phyloP scores from a whole-genome alignment of 2,888 invertebrate species.

The Nephrotoma appendiculata region DNA sequence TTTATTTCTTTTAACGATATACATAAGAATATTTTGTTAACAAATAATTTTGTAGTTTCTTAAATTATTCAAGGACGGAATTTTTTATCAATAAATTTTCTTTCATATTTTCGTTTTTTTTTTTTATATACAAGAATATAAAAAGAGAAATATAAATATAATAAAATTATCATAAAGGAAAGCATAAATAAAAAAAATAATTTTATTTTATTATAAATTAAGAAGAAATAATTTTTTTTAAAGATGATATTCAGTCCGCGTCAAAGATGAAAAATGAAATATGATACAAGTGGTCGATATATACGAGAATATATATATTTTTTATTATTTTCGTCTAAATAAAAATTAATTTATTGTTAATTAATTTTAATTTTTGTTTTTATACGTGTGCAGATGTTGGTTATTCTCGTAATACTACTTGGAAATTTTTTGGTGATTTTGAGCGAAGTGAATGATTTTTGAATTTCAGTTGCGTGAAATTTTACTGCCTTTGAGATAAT shows the following conservation, averaged over 20 bases:
- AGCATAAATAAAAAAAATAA: neutral
- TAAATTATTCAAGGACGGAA: neutral
- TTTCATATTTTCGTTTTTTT: neutral
- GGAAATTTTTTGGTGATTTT: too few species aligned
- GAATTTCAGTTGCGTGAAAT: too few species aligned
- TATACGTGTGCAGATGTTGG: neutral
- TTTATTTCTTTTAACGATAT: neutral
- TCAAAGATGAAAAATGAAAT: slow-evolving; percentile 3
- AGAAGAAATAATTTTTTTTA: neutral
- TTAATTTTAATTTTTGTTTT: neutral
- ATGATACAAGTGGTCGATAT: neutral
- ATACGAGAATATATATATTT: neutral
- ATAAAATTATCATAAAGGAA: slow-evolving; percentile 4
- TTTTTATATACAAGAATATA: neutral
- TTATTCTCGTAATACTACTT: too few species aligned
- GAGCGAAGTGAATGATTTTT: too few species aligned
- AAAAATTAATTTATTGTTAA: neutral
- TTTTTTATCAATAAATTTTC: slow-evolving; percentile 1
- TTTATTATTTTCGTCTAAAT: neutral
- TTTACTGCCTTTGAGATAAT: too few species aligned
- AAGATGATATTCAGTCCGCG: neutral
- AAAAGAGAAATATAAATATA: neutral
- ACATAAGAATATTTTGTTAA: neutral
- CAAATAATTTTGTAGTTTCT: neutral
- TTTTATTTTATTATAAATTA: neutral